Conservation (phyloP, 1,140 invertebrate species). For the Drosophila busckii region DNA sequence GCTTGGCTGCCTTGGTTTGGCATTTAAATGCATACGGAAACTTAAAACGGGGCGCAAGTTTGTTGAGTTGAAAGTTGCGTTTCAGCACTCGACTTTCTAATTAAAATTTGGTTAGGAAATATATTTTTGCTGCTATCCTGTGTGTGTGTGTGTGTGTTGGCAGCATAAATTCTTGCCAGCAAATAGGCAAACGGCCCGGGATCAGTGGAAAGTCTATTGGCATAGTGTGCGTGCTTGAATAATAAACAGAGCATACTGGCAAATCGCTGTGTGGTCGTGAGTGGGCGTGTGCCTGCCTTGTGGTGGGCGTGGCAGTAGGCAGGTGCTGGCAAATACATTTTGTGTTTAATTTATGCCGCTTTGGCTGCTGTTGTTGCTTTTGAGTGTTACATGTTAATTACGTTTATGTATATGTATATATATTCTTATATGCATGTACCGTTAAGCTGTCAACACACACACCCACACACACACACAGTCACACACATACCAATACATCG, state of each 20-base stretch:
- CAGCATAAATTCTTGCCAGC: too few species aligned
- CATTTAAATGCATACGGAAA: conserved; percentile 66
- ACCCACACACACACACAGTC: conserved; percentile 4
- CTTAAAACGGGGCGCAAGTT: conserved; percentile 24
- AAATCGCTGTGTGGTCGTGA: background rate
- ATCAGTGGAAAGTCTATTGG: conserved; percentile 27
- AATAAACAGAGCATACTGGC: conserved; percentile 56
- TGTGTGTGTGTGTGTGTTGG: background rate
- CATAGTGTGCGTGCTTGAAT: conserved; percentile 67
- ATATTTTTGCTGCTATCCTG: conserved; percentile 30
- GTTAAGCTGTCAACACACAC: conserved; percentile 19
- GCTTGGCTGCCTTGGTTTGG: background rate
- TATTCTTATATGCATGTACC: conserved; percentile 29
- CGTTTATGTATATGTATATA: conserved; percentile 42
- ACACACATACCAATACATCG: too few species aligned
- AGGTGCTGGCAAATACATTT: conserved; percentile 55
- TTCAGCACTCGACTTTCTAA: conserved; percentile 63
- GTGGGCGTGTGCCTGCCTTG: background rate
- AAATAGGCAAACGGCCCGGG: background rate
- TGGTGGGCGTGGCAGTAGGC: background rate
- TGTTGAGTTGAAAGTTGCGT: background rate
- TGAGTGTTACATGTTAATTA: conserved; percentile 69
- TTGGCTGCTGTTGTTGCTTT: too few species aligned
- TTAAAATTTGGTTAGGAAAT: conserved; percentile 61
- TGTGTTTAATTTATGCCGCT: conserved; percentile 66